Conservation (phyloP, 92 coral and sea anemone species). For the Porites cylindrica region DNA sequence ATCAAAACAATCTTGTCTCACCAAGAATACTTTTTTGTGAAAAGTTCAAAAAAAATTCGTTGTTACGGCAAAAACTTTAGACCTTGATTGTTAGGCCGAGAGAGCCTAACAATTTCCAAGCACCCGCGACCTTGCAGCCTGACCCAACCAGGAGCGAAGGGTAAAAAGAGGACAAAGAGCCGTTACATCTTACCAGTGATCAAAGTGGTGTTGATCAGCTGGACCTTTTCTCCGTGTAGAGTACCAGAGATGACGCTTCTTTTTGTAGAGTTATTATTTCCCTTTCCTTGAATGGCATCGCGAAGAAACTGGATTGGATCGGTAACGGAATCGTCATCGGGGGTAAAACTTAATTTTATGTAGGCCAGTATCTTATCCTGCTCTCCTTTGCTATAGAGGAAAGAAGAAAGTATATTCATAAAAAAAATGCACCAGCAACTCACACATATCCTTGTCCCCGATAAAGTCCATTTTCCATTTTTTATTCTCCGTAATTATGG, state of each 20-base stretch:
- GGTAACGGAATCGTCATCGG: slow-evolving; percentile 90
- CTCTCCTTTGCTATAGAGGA: slow-evolving; percentile 59
- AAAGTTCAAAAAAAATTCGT: too few species aligned
- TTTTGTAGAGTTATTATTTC: slow-evolving; percentile 14
- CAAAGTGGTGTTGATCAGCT: slow-evolving; percentile 63
- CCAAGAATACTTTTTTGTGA: too few species aligned
- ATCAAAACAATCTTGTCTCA: too few species aligned
- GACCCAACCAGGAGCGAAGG: too few species aligned
- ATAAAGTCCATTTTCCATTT: too few species aligned
- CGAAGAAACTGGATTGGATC: slow-evolving; percentile 83
- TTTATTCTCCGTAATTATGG: too few species aligned
- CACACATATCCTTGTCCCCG: too few species aligned
- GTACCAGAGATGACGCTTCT: slow-evolving; percentile 57
- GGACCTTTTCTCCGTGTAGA: slow-evolving; percentile 77
- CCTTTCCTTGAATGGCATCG: slow-evolving; percentile 46
- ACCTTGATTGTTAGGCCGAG: too few species aligned
- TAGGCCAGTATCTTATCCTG: slow-evolving; percentile 77
- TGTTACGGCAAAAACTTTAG: too few species aligned
- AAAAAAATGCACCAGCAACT: neutral
- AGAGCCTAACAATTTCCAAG: too few species aligned
- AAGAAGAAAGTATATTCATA: neutral
- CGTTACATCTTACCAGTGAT: slow-evolving; percentile 59
- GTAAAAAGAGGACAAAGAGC: too few species aligned
- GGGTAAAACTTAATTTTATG: slow-evolving; percentile 80
- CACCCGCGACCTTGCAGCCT: too few species aligned